Evolutionary conservation across 2,888 invertebrate genomes (phyloP), one percentile per base, ranked within the genome.

Genomic region (Tiphia femorata): DNA sequence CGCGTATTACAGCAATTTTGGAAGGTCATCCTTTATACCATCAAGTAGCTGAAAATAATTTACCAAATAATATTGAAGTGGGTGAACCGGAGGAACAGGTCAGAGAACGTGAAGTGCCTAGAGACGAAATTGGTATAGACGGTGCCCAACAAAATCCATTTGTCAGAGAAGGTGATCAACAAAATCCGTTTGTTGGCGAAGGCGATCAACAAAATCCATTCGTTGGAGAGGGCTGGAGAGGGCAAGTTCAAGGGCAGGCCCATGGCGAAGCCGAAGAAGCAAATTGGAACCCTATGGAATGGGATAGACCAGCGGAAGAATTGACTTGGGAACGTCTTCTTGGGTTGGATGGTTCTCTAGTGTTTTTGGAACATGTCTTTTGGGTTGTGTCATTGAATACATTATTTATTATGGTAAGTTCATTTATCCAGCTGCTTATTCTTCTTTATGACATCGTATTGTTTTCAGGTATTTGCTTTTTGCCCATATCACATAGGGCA

Each of bases 371-470:
- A 83, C 98, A 99, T 86, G 98, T 99, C 0, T 98, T 99, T 82
- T 99, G 98, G 98, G 97, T 98, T 19, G 96, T 98, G 16, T 97
- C 97, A 0, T 85, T 99, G 21, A 98, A 99, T 80, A 97, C 98
- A 0, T 87, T 98, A 52, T 98, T 98, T 81, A 98, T 98, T 65
- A 88, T 98, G 62, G 82, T 81, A 30, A 67, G 60, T 42, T 33
- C 10, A 23, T 19, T 19, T 4, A 38, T 10, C 19, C 5, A 12
- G 5, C 4, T 19, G 38, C 38, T 10, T 7, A 38, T 5, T 17
- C 6, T 19, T n/a, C n/a, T 19, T 12, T 33, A 33, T 4, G 8
- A 16, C 23, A 49, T 14, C 14, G 0, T 42, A 2, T 58, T 44
- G 20, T 16, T 47, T 56, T 7, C 47, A 81, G 81, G 93, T 97